phyloP scores from a whole-genome alignment of 2,888 invertebrate genomes.

The Trichogramma dendrolimi region DNA sequence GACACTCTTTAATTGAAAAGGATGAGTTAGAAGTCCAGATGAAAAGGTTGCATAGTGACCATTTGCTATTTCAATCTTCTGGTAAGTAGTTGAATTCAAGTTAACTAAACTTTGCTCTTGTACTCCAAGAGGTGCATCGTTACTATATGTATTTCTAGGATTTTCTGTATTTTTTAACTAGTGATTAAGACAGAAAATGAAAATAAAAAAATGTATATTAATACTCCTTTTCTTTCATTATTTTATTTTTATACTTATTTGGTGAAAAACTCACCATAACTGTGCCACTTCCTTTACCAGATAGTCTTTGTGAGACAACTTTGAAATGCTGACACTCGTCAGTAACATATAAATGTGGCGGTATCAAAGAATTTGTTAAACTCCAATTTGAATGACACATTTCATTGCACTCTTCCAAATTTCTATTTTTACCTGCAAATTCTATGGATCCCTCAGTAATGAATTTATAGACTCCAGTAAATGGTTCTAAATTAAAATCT shows the following conservation, averaged over 20 bases:
- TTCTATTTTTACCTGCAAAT: slow-evolving; percentile 48
- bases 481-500: slow-evolving; percentile 83
- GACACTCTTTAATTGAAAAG: slow-evolving; percentile 65
- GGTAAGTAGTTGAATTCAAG: slow-evolving; percentile 30
- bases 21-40: slow-evolving; percentile 63
- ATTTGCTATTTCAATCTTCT: slow-evolving; percentile 38
- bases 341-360: slow-evolving; percentile 51
- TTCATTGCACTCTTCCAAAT: slow-evolving; percentile 50
- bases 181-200: not conserved
- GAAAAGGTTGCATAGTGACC: slow-evolving; percentile 53
- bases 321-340: slow-evolving; percentile 61
- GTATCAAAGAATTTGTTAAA: slow-evolving; percentile 43
- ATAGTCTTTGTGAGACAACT: slow-evolving; percentile 52
- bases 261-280: slow-evolving; percentile 24
- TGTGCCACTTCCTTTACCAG: slow-evolving; percentile 34
- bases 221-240: not conserved
- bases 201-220: not conserved
- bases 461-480: slow-evolving; percentile 68
- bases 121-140: not conserved
- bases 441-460: slow-evolving; percentile 62
- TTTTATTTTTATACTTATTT: not conserved
- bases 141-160: not conserved
- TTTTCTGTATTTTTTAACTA: slow-evolving; percentile 37
- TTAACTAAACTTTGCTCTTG: slow-evolving; percentile 31
- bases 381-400: slow-evolving; percentile 30